These are phyloP conservation scores for Oceanodroma tethys DNA, from an alignment of 2,113 vertebrate genomes.

Conservation along the genomic window DNA sequence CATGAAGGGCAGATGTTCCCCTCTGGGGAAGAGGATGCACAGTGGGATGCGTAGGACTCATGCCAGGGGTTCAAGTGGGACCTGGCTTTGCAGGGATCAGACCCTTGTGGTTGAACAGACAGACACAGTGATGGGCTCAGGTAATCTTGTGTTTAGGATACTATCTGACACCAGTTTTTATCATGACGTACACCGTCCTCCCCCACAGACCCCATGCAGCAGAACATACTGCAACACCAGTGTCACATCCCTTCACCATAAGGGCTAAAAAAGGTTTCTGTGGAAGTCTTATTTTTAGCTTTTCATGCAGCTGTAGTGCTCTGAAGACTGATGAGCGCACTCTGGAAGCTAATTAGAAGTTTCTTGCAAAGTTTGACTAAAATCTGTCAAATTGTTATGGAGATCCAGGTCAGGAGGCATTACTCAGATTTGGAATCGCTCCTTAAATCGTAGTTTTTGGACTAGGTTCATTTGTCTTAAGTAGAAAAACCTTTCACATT, in stretches of 20 bases:
- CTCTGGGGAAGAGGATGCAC: neutral
- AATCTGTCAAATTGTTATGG: neutral
- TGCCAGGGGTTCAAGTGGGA: neutral
- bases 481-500: neutral
- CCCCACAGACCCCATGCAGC: neutral
- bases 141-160: neutral
- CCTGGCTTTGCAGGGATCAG: neutral
- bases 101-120: neutral
- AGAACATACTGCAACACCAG: neutral
- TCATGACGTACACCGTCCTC: neutral
- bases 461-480: neutral
- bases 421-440: neutral
- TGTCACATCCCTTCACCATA: neutral
- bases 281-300: neutral
- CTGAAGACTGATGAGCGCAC: neutral
- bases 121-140: neutral
- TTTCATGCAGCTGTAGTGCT: neutral
- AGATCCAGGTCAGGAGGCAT: neutral
- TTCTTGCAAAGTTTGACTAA: neutral
- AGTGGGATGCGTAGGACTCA: neutral
- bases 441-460: neutral
- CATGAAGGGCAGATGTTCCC: neutral
- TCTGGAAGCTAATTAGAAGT: neutral
- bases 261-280: neutral
- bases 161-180: neutral